Evolutionary conservation across 2,888 invertebrate species (phyloP).

Genomic region (Quadriops clusia): DNA sequence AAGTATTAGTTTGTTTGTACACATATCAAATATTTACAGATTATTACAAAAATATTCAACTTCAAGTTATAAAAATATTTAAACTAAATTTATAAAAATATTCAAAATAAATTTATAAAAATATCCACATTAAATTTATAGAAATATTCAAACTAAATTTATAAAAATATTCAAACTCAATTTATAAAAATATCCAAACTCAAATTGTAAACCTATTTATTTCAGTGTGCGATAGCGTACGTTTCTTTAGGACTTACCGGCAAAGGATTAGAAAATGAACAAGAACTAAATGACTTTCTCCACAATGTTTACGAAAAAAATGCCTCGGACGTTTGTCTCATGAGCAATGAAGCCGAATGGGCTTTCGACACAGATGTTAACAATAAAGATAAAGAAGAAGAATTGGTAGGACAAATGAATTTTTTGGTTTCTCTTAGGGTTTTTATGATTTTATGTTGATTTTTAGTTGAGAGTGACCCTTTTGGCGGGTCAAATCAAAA

Average conservation of each 20-base stretch:
- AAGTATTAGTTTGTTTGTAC: no score
- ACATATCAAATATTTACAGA: no score
- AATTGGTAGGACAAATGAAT: conserved; percentile 1
- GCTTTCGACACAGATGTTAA: conserved; percentile 1
- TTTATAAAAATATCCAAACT: no score
- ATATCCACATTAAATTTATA: no score
- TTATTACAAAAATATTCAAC: no score
- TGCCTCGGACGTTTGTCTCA: conserved; percentile 2
- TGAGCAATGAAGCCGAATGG: conserved; percentile 1
- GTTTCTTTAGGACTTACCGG: not conserved
- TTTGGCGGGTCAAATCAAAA: conserved; percentile 28
- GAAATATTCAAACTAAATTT: no score
- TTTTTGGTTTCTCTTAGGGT: not conserved
- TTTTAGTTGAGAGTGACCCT: conserved; percentile 22
- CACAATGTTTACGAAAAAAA: conserved; percentile 6
- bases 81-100: no score
- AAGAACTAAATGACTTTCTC: conserved; percentile 3
- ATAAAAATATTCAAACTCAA: no score
- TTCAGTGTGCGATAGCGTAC: not conserved
- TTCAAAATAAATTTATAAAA: no score
- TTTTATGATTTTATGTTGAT: conserved; percentile 4
- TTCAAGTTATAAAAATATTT: no score
- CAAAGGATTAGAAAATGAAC: conserved; percentile 1
- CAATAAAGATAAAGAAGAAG: conserved; percentile 5
- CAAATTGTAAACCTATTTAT: no score